Conservation (phyloP, 2,888 invertebrate genomes). For the Cabera pusaria region DNA sequence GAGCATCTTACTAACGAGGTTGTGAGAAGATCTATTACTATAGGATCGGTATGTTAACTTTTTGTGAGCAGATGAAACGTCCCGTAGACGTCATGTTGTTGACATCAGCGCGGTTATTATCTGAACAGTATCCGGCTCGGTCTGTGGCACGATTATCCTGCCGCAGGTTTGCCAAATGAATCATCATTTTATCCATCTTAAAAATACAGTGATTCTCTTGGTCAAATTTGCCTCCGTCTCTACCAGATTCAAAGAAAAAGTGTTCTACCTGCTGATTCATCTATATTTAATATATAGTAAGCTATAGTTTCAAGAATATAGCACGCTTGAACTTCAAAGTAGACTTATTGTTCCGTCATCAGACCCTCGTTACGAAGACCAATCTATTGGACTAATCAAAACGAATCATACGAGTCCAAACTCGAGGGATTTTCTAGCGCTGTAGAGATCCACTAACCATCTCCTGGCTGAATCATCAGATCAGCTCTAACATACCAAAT, state of each 20-base stretch:
- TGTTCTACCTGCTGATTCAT: too few relatives aligned
- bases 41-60: conserved; percentile 39
- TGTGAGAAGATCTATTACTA: conserved; percentile 13
- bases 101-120: conserved; percentile 67
- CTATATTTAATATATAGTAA: too few relatives aligned
- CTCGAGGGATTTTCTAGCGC: too few relatives aligned
- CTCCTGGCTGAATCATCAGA: too few relatives aligned
- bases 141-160: conserved; percentile 45
- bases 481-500: too few relatives aligned
- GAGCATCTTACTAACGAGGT: conserved; percentile 5
- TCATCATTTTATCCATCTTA: conserved; percentile 45
- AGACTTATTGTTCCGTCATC: too few relatives aligned
- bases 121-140: conserved; percentile 63
- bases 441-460: too few relatives aligned
- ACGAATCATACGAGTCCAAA: too few relatives aligned
- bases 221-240: conserved; percentile 13
- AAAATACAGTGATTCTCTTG: conserved; percentile 34
- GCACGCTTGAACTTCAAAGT: too few relatives aligned
- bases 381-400: too few relatives aligned
- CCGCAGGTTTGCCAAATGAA: conserved; percentile 40
- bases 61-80: conserved; percentile 42
- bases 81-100: conserved; percentile 64
- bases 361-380: too few relatives aligned
- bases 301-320: too few relatives aligned
- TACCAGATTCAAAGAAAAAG: conserved; percentile 21